Base-by-base conservation (phyloP, 2,888 invertebrate genomes). In the Argyresthia albistria region DNA sequence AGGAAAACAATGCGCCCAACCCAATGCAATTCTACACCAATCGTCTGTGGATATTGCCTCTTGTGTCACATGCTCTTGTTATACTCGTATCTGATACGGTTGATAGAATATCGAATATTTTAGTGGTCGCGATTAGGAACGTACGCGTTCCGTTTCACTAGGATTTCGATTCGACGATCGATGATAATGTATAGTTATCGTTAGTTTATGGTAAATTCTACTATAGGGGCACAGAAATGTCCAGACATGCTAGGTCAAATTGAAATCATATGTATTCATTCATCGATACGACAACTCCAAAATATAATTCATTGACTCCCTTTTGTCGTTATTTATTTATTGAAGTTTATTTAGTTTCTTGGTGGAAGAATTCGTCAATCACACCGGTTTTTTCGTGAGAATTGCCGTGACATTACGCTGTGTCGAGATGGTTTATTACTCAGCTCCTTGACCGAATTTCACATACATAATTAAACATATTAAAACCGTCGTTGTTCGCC, bases 1-100 rank as follows among this genome's bases (percentile, higher is more conserved):
- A 25, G 25, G 2, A 25, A 71, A 73, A 80, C 80, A 81, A 81
- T 78, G 70, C 61, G 73, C 76, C 77, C 76, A 70, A 69, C 83
- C 81, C 76, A 80, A 4, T 25, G 25, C 3, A 25, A 25, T 25
- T 25, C 3, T 2, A 25, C n/a, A 25, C 25, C 25, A 25, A 4
- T 25, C 25, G 6, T 25, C 25, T 25, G 25, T 25, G 25, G 25
- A 25, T 25, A 25, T 66, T 64, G 67, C 60, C 45, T 70, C 66
- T 62, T 66, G 63, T 67, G 66, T 71, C 66, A 67, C 63, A 63
- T 64, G 60, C 46, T 39, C 48, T 51, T 45, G 25, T 25, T 4
- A 25, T 43, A 25, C 42, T 54, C 51, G 52, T 55, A 53, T 50
- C 47, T 52, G 52, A 39, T 45, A 52, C 51, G 53, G 47, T 53